Base-by-base conservation (phyloP, 1,140 invertebrate species). In the Zaprionus nigranus region DNA sequence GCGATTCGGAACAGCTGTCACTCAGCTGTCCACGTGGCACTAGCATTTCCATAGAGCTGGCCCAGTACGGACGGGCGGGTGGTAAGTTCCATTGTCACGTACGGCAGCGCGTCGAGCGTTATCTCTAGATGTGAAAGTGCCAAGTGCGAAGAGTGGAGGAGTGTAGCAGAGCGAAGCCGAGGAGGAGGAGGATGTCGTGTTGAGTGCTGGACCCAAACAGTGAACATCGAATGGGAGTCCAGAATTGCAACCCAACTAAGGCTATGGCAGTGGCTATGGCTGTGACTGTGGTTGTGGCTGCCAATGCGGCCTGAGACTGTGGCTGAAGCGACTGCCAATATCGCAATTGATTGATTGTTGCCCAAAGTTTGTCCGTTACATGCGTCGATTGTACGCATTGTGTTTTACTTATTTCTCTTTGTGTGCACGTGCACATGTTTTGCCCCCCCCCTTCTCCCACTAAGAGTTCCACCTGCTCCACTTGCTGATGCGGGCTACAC, bases 1-100 rank as follows among this genome's bases (percentile, higher is more conserved):
- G 98, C 93, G 97, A 98, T 91, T 96, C 97, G 40, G 96, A 98
- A 81, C 94, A 95, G 82, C 95, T 98, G 92, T 95, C 95, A 22
- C 94, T 98, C 30, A 95, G 95, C 75, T 98, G 98, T 94, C 97
- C 97, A 22, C 93, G 95, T 15, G 96, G 97, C 30, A 98, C 97
- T 2, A 96, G 96, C 67, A 97, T 98, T 82, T 96, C 96, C 69
- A 96, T 98, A 68, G 84, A 92, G 69, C 61, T 92, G 59, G 93
- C 93, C 34, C 94, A 94, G 74, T 94, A 94, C 73, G 90, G 90
- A 20, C 75, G 81, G 61, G 84, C 83, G 46, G 84, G 86, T 56
- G 88, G 88, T 91, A 87, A 83, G 78, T 75, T 73, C 36, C 68
- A 76, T 76, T 72, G 69, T 72, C 75, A 75, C 67, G 73, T 75